Conservation (phyloP, 2,888 invertebrate species). For the Lasioglossum malachurum region DNA sequence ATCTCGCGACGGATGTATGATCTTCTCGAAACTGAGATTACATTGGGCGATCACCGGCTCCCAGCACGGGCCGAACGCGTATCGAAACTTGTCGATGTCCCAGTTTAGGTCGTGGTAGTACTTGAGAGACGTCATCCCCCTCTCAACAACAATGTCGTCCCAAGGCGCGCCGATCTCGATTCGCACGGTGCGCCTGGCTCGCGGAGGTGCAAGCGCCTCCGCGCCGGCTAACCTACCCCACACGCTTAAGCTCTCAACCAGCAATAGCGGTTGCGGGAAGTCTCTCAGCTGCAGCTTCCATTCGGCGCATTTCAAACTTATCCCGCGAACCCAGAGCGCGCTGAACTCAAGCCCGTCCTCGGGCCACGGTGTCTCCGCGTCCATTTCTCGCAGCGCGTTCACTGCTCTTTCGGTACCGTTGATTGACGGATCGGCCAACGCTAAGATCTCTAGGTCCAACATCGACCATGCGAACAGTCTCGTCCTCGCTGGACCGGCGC, state of each 20-base stretch:
- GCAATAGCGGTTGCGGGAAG: slow-evolving; percentile 97
- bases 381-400: slow-evolving; percentile 91
- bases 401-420: slow-evolving; percentile 93
- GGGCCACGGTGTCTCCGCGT: slow-evolving; percentile 96
- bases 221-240: slow-evolving; percentile 97
- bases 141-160: slow-evolving; percentile 92
- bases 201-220: slow-evolving; percentile 91
- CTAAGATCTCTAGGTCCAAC: slow-evolving; percentile 89
- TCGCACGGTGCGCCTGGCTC: slow-evolving; percentile 92
- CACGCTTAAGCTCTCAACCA: slow-evolving; percentile 92
- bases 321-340: slow-evolving; percentile 96
- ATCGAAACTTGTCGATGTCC: slow-evolving; percentile 94
- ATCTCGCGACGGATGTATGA: slow-evolving; percentile 94
- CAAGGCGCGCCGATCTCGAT: slow-evolving; percentile 95
- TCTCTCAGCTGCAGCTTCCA: slow-evolving; percentile 97
- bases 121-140: slow-evolving; percentile 97
- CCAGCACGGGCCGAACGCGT: slow-evolving; percentile 99
- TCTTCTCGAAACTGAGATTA: slow-evolving; percentile 94
- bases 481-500: slow-evolving; percentile 87
- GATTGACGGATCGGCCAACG: slow-evolving; percentile 94
- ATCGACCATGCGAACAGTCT: slow-evolving; percentile 95
- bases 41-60: slow-evolving; percentile 98
- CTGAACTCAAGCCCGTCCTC: slow-evolving; percentile 95
- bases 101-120: slow-evolving; percentile 99
- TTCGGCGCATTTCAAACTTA: slow-evolving; percentile 92